These are phyloP conservation scores for Clamator glandarius DNA, from an alignment of 2,797 vertebrate species.

Conservation along the genomic window DNA sequence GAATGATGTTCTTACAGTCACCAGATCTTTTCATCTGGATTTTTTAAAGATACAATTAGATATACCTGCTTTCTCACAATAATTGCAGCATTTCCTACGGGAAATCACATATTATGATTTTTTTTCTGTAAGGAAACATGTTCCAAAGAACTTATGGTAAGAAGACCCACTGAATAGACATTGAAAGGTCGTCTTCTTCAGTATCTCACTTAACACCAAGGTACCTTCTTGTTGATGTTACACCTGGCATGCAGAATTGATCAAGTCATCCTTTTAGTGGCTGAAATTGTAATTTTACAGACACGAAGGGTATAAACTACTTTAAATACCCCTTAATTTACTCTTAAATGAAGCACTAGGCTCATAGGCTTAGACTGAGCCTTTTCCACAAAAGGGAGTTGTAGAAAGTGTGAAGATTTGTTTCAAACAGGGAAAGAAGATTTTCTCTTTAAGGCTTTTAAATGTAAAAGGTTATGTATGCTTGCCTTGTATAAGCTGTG, in stretches of 20 bases:
- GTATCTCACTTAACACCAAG: background rate
- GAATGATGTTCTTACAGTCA: background rate
- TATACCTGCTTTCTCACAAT: background rate
- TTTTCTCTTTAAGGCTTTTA: background rate
- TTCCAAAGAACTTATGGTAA: background rate
- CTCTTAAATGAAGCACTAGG: background rate
- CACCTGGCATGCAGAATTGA: background rate
- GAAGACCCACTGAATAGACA: background rate
- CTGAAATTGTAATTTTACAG: background rate
- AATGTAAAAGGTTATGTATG: background rate
- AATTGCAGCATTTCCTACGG: background rate
- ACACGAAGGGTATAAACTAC: background rate
- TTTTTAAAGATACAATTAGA: background rate
- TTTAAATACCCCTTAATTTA: background rate
- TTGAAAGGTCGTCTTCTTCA: background rate
- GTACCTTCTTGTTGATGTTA: background rate
- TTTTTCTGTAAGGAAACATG: background rate
- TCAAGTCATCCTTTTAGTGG: background rate
- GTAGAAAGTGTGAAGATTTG: background rate
- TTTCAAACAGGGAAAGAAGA: background rate
- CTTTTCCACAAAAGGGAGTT: background rate
- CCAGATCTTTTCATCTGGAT: background rate
- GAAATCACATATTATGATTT: background rate
- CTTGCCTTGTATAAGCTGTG: background rate
- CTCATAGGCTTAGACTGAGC: background rate